Evolutionary conservation across 1,140 invertebrate genomes (phyloP).

Genomic region (Rhagoletis pomonella): DNA sequence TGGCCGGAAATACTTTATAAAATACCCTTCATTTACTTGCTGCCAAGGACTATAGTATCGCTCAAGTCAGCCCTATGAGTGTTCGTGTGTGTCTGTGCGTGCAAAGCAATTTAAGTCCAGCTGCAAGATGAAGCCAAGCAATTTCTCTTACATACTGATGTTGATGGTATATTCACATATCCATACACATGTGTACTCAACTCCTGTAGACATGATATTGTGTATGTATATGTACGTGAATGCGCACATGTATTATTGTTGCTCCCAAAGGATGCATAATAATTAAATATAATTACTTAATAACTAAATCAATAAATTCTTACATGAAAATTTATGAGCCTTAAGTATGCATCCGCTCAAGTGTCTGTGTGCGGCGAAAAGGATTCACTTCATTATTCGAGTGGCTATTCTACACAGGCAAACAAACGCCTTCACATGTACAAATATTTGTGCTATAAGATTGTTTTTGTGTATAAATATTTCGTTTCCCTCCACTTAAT

Average conservation of each 20-base stretch:
- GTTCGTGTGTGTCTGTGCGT: not conserved
- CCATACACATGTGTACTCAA: not conserved
- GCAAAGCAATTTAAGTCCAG: not conserved
- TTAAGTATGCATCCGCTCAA: not conserved
- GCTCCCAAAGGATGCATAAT: constrained; percentile 13
- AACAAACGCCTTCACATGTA: not conserved
- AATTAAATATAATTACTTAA: constrained; percentile 16
- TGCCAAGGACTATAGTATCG: not conserved
- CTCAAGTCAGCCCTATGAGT: not conserved
- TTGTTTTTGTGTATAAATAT: too few species aligned
- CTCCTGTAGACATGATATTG: not conserved
- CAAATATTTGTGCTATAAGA: not conserved
- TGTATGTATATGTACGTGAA: not conserved
- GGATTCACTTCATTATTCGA: not conserved
- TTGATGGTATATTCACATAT: not conserved
- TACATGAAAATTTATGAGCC: constrained; percentile 11
- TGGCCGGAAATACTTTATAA: constrained; percentile 46
- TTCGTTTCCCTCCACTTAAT: too few species aligned
- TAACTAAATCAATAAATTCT: constrained; percentile 48
- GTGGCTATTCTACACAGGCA: not conserved
- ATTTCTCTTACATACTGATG: not conserved
- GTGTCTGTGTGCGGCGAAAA: not conserved
- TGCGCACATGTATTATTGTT: not conserved
- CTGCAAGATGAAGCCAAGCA: constrained; percentile 36
- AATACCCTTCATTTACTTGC: constrained; percentile 29